These are phyloP conservation scores for Neolamprologus caudopunctatus DNA, from an alignment of 2,113 vertebrate genomes.

Conservation along the genomic window DNA sequence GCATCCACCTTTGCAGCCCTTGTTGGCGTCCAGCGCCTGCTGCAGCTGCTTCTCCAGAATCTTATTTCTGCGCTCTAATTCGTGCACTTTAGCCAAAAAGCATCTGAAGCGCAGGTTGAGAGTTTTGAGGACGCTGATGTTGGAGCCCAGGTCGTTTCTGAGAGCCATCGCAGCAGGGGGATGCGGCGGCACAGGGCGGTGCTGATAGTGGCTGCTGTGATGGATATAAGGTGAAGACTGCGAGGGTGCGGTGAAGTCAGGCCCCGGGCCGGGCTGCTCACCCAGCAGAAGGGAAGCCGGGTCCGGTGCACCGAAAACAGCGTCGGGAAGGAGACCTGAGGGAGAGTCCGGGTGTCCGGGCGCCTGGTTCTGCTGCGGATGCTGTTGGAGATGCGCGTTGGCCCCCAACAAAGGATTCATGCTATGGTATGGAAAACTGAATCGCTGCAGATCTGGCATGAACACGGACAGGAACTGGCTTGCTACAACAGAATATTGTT, in stretches of 20 bases:
- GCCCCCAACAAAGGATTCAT: constrained; percentile 89
- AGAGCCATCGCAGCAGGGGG: constrained; percentile 89
- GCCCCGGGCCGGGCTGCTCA: constrained; percentile 44
- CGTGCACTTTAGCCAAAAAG: constrained; percentile 95
- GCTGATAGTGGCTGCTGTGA: constrained; percentile 25
- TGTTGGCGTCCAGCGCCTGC: constrained; percentile 79
- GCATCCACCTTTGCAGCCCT: constrained; percentile 52
- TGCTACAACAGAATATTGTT: constrained; percentile 14
- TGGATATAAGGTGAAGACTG: constrained; percentile 41
- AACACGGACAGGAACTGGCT: constrained; percentile 57
- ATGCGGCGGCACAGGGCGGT: constrained; percentile 48
- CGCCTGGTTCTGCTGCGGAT: constrained; percentile 69
- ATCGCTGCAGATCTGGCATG: constrained; percentile 79
- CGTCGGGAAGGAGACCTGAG: constrained; percentile 63
- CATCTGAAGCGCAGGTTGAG: constrained; percentile 92
- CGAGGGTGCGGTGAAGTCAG: constrained; percentile 40
- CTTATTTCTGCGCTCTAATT: constrained; percentile 90
- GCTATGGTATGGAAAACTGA: constrained; percentile 73
- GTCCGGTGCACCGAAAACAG: constrained; percentile 55
- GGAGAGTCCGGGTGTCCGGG: constrained; percentile 71
- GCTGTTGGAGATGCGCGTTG: constrained; percentile 75
- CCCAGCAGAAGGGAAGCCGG: constrained; percentile 50
- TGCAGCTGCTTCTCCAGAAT: constrained; percentile 91
- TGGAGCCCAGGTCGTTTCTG: constrained; percentile 93
- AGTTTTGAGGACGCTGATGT: constrained; percentile 93